phyloP scores from a whole-genome alignment of 1,140 invertebrate genomes.

The Thalassaphorura encarpata region DNA sequence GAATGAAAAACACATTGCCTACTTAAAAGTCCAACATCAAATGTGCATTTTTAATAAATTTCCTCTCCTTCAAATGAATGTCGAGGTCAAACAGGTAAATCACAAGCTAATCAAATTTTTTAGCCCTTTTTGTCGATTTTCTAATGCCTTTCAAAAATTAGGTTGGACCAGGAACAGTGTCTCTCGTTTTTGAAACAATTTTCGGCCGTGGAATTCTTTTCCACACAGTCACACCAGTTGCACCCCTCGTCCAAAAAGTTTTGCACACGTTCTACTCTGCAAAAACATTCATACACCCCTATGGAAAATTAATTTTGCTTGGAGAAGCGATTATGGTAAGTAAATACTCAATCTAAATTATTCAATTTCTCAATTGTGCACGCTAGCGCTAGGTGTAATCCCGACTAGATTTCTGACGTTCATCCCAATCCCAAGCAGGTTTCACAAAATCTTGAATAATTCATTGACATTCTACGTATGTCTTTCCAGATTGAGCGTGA shows the following conservation, averaged over 20 bases:
- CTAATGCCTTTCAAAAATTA: slow-evolving; percentile 26
- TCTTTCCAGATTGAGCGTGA: slow-evolving; percentile 69
- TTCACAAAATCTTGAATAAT: slow-evolving; percentile 3
- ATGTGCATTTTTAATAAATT: slow-evolving; percentile 46
- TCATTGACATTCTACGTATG: too few species aligned
- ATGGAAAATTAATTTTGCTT: slow-evolving; percentile 56
- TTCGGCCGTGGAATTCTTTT: slow-evolving; percentile 57
- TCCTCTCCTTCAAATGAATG: slow-evolving; percentile 44
- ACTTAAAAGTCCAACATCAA: slow-evolving; percentile 48
- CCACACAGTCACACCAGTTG: slow-evolving; percentile 69
- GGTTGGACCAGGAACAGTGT: slow-evolving; percentile 44
- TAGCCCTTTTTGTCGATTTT: too few species aligned
- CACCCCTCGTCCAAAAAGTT: slow-evolving; percentile 64
- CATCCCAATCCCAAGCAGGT: not conserved
- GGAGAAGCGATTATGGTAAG: slow-evolving; percentile 66
- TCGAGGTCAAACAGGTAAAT: slow-evolving; percentile 47
- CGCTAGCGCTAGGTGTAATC: too few species aligned
- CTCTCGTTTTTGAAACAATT: slow-evolving; percentile 33
- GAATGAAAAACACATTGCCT: slow-evolving; percentile 47
- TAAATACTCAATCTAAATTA: not conserved
- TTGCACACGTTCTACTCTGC: slow-evolving; percentile 63
- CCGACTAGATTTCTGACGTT: slow-evolving; percentile 1
- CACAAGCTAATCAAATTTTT: too few species aligned
- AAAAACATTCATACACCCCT: slow-evolving; percentile 45
- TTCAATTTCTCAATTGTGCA: too few species aligned